Conservation (phyloP, 2,888 invertebrate species). For the Catocala nupta region DNA sequence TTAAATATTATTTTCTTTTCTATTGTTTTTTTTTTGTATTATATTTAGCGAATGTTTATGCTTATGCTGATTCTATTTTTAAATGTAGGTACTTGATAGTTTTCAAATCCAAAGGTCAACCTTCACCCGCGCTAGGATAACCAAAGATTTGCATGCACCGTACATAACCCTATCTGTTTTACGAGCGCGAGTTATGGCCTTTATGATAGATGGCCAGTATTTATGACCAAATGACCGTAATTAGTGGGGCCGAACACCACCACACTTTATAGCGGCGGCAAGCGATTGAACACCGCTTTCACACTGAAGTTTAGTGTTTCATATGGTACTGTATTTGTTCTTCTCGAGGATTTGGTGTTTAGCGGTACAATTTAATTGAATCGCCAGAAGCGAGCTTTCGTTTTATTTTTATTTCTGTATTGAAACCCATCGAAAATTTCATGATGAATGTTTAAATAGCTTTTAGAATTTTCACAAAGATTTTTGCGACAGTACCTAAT, state of each 20-base stretch:
- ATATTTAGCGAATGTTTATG: no score
- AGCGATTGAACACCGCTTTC: slow-evolving; percentile 63
- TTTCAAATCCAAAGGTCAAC: slow-evolving; percentile 10
- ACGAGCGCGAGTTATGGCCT: slow-evolving; percentile 75
- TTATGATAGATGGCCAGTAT: slow-evolving; percentile 81
- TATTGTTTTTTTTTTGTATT: no score
- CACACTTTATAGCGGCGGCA: slow-evolving; percentile 65
- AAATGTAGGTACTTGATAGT: no score
- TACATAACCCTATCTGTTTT: slow-evolving; percentile 58
- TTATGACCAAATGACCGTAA: slow-evolving; percentile 79
- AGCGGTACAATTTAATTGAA: slow-evolving; percentile 35
- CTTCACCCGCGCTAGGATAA: slow-evolving; percentile 21
- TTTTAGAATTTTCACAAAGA: no score
- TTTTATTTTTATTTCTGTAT: slow-evolving; percentile 9
- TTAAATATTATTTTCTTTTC: no score
- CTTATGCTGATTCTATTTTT: no score
- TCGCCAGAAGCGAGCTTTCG: slow-evolving; percentile 11
- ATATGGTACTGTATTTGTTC: slow-evolving; percentile 48
- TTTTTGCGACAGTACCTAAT: no score
- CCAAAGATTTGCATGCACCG: slow-evolving; percentile 64
- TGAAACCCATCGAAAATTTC: slow-evolving; percentile 6
- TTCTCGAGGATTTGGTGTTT: slow-evolving; percentile 43
- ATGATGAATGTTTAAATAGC: neutral
- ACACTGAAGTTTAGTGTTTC: slow-evolving; percentile 55
- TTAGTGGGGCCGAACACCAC: slow-evolving; percentile 70